These are phyloP conservation scores for Hydrochoerus hydrochaeris DNA, from an alignment of 2,113 vertebrate species.

Conservation along the genomic window DNA sequence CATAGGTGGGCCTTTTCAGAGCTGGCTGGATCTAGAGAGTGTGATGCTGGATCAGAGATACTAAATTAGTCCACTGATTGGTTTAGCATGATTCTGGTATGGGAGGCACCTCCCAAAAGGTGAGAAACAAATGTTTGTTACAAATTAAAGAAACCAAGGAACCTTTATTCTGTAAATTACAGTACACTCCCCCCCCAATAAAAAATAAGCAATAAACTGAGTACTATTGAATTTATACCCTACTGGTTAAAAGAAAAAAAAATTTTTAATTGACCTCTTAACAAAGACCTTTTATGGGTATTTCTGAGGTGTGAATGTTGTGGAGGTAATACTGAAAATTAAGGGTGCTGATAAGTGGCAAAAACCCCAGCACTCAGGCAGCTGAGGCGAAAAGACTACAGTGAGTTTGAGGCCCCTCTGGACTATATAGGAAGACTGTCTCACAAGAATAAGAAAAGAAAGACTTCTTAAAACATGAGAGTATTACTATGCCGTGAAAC, in stretches of 20 bases:
- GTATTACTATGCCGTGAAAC: background rate
- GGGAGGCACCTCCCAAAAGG: background rate
- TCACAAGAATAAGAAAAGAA: background rate
- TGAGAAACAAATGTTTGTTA: background rate
- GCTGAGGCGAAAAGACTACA: background rate
- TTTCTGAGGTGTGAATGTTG: background rate
- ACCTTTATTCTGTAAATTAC: conserved; percentile 2
- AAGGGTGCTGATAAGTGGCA: background rate
- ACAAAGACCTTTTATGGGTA: conserved; percentile 9
- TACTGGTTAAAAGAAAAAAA: background rate
- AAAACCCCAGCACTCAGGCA: background rate
- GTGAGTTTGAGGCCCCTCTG: background rate
- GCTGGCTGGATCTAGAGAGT: background rate
- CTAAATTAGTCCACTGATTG: background rate
- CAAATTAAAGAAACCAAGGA: background rate
- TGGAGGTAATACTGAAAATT: background rate
- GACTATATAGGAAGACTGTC: background rate
- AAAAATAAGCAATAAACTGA: background rate
- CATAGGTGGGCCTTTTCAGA: background rate
- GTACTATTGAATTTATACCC: background rate
- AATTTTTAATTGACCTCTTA: background rate
- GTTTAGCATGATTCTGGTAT: background rate
- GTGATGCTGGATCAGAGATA: background rate
- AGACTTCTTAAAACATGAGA: conserved; percentile 6
- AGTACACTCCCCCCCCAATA: background rate